phyloP scores from a whole-genome alignment of 2,113 vertebrate species.

The Motacilla alba region DNA sequence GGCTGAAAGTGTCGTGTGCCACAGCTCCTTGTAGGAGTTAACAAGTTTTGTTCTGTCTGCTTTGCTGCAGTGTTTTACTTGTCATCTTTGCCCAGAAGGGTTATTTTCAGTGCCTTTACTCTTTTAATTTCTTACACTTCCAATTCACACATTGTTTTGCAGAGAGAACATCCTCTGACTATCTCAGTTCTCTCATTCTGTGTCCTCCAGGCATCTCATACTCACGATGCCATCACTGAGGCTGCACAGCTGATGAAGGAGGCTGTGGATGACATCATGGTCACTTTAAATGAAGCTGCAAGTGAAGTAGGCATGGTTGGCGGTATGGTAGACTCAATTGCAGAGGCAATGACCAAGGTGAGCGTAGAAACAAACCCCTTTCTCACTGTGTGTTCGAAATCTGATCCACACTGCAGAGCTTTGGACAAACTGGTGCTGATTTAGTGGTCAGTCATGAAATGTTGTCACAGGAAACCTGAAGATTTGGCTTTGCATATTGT shows the following conservation, averaged over 20 bases:
- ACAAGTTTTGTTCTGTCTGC: not conserved
- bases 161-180: not conserved
- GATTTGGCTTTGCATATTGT: not conserved
- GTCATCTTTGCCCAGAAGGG: not conserved
- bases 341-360: conserved; percentile 93
- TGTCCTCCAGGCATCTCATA: conserved; percentile 85
- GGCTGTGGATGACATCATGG: conserved; percentile 97
- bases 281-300: conserved; percentile 94
- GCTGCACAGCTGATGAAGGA: conserved; percentile 96
- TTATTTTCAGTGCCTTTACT: not conserved
- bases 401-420: rapidly evolving
- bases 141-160: rapidly evolving
- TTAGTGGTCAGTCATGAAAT: not conserved
- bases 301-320: conserved; percentile 96
- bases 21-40: not conserved
- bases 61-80: not conserved
- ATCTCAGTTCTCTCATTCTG: not conserved
- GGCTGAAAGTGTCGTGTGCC: not conserved
- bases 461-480: not conserved
- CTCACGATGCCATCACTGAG: conserved; percentile 93
- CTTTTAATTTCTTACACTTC: not conserved
- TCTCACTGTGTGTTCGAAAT: not conserved
- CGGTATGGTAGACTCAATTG: conserved; percentile 95
- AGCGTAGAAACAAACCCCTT: not conserved
- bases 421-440: not conserved